Conservation (phyloP, 1,140 invertebrate species). For the Meteorus sp. region DNA sequence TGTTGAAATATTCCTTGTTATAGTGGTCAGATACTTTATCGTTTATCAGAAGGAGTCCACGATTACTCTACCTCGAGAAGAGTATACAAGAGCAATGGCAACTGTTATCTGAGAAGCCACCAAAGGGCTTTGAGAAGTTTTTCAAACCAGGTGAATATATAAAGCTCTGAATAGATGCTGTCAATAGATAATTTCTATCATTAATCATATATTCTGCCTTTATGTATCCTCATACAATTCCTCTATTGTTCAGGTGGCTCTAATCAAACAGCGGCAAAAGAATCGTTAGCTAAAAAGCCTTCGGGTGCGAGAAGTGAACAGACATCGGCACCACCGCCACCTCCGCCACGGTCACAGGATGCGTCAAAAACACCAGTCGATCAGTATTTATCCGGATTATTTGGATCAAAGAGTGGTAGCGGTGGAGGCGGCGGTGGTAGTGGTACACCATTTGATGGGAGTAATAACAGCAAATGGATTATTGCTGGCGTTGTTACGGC, state of each 20-base stretch:
- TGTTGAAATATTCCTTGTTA: constrained; percentile 12
- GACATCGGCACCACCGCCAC: constrained; percentile 41
- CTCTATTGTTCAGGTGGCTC: too few species aligned
- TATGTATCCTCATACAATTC: too few species aligned
- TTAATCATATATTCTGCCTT: background rate
- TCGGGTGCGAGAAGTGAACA: constrained; percentile 46
- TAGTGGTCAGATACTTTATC: constrained; percentile 33
- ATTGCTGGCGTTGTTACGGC: constrained; percentile 68
- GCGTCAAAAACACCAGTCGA: constrained; percentile 54
- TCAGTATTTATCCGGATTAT: constrained; percentile 71
- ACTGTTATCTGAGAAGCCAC: constrained; percentile 71
- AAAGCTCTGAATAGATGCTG: too few species aligned
- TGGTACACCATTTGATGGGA: constrained; percentile 45
- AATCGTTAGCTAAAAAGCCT: constrained; percentile 54
- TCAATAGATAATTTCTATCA: constrained; percentile 4
- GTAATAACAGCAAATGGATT: constrained; percentile 72
- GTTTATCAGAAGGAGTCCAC: constrained; percentile 39
- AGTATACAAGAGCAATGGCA: constrained; percentile 59
- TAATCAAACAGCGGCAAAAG: constrained; percentile 31
- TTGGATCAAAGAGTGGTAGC: constrained; percentile 51
- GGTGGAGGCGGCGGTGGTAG: constrained; percentile 62
- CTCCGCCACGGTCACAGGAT: constrained; percentile 44
- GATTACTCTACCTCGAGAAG: constrained; percentile 44
- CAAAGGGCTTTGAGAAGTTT: constrained; percentile 92
- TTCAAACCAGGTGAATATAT: constrained; percentile 65